Evolutionary conservation across 2,113 vertebrate genomes (phyloP).

Genomic region (Sylvia atricapilla): DNA sequence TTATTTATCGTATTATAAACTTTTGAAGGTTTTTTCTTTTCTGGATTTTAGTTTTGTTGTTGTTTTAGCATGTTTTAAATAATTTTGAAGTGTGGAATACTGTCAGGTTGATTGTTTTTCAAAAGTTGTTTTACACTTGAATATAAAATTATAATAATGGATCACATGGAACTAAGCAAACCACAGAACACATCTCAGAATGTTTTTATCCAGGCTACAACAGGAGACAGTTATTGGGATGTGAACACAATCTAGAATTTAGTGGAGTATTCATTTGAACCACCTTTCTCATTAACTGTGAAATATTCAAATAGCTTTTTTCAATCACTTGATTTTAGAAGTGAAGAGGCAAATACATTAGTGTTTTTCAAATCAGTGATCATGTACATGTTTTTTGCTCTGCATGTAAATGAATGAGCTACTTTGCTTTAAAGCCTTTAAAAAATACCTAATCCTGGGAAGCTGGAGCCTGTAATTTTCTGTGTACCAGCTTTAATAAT

Average conservation of each 20-base stretch:
- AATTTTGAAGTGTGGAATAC: background rate
- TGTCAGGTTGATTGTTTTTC: background rate
- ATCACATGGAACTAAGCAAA: background rate
- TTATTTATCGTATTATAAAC: background rate
- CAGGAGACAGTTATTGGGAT: background rate
- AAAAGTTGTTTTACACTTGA: background rate
- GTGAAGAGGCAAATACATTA: background rate
- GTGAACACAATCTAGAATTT: background rate
- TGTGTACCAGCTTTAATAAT: background rate
- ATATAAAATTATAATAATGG: background rate
- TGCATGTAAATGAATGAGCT: background rate
- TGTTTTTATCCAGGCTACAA: background rate
- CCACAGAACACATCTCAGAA: background rate
- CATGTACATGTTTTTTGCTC: background rate
- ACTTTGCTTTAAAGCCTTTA: background rate
- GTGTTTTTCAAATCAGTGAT: background rate
- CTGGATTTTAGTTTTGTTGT: background rate
- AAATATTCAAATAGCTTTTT: background rate
- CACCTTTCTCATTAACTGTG: background rate
- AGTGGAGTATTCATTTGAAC: background rate
- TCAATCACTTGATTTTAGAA: background rate
- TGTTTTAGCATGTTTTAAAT: background rate
- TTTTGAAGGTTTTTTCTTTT: background rate
- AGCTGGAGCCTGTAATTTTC: background rate
- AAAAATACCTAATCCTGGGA: background rate